phyloP scores from a whole-genome alignment of 2,113 vertebrate genomes.

The Beaufortia kweichowensis region DNA sequence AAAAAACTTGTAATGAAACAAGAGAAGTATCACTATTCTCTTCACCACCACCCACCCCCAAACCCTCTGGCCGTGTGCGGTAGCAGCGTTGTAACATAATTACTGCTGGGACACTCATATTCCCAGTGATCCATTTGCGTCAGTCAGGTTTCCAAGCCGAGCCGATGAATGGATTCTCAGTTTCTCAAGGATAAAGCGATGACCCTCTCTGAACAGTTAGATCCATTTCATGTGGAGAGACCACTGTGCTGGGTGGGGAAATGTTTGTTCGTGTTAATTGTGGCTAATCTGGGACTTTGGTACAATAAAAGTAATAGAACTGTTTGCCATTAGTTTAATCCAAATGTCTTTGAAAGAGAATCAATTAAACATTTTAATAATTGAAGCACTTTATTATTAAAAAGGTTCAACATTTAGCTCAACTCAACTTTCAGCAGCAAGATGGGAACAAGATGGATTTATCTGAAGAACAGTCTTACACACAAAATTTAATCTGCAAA shows the following conservation, averaged over 20 bases:
- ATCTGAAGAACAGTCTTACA: not conserved
- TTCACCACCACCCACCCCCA: slow-evolving; percentile 64
- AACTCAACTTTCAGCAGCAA: not conserved
- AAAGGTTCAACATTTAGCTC: not conserved
- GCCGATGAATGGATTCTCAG: slow-evolving; percentile 80
- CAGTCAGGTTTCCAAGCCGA: slow-evolving; percentile 79
- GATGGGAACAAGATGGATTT: not conserved
- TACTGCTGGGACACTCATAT: slow-evolving; percentile 83
- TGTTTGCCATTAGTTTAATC: slow-evolving; percentile 12
- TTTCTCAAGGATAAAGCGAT: slow-evolving; percentile 84
- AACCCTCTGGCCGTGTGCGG: slow-evolving; percentile 72
- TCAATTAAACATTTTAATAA: slow-evolving; percentile 6
- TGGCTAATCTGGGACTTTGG: slow-evolving; percentile 59
- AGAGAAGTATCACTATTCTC: slow-evolving; percentile 56
- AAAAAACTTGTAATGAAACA: slow-evolving; percentile 64
- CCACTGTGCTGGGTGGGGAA: slow-evolving; percentile 65
- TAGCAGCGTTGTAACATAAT: slow-evolving; percentile 81
- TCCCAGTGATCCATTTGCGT: slow-evolving; percentile 85
- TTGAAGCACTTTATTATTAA: not conserved
- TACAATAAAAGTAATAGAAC: slow-evolving; percentile 13
- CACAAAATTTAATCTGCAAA: not conserved
- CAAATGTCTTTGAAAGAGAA: not conserved
- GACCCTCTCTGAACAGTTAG: slow-evolving; percentile 76
- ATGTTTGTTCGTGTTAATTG: slow-evolving; percentile 66
- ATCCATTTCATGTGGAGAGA: slow-evolving; percentile 75